Percentiles rank a stretch among this genome's conserved stretches.
These are phyloP conservation scores for Carollia perspicillata DNA, from an alignment of 2,113 vertebrate genomes.

Conservation along the genomic window DNA sequence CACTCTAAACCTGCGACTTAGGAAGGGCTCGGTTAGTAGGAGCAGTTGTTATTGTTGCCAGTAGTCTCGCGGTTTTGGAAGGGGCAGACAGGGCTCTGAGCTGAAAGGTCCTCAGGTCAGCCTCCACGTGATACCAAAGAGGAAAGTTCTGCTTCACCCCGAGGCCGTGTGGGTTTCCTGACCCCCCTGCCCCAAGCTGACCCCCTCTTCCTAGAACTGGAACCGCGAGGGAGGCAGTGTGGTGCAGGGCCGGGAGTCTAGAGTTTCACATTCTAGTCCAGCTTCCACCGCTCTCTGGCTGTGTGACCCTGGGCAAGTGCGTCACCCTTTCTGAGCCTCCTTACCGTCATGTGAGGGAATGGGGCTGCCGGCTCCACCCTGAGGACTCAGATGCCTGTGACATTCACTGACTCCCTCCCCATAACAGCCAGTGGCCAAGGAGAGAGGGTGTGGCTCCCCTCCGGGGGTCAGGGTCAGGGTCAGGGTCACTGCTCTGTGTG, in stretches of 20 bases:
- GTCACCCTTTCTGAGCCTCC: not conserved
- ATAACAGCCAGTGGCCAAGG: not conserved
- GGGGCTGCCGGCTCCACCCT: not conserved
- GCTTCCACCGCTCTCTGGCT: not conserved
- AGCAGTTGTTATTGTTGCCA: no score
- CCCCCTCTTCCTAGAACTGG: not conserved
- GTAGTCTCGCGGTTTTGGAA: not conserved
- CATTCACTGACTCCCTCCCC: not conserved
- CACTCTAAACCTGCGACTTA: not conserved
- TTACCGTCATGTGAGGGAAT: not conserved
- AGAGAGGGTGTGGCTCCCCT: conserved; percentile 33
- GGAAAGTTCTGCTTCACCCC: not conserved
- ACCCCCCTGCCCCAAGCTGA: not conserved
- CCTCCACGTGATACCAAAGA: not conserved
- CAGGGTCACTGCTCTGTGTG: conserved; percentile 25
- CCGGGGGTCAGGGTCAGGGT: not conserved
- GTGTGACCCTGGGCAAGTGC: not conserved
- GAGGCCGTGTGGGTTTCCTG: not conserved
- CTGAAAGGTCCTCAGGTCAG: not conserved
- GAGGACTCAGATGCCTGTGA: not conserved
- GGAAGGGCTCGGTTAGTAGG: not conserved
- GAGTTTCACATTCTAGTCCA: not conserved
- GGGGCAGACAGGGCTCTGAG: not conserved
- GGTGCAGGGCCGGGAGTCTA: not conserved
- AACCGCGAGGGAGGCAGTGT: accelerated